phyloP scores from a whole-genome alignment of 2,113 vertebrate species.

The Mormoops blainvillei region DNA sequence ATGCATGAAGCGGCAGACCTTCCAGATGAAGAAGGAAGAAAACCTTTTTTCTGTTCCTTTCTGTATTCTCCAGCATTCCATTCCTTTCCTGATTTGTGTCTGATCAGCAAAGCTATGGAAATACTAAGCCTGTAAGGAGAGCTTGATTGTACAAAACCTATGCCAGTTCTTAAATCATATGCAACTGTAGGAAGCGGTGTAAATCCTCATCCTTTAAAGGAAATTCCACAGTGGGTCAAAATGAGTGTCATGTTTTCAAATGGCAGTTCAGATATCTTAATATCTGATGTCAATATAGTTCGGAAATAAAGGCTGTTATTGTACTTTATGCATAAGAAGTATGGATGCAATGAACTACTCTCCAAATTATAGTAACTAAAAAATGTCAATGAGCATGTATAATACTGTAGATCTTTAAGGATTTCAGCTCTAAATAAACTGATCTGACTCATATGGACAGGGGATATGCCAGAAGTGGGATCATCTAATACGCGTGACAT shows the following conservation, averaged over 20 bases:
- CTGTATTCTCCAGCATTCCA: not conserved
- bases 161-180: conserved; percentile 43
- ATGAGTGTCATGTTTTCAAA: conserved; percentile 22
- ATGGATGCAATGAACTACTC: conserved; percentile 29
- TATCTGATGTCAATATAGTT: conserved; percentile 22
- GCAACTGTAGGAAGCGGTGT: not conserved
- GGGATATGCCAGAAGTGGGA: conserved; percentile 56
- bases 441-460: conserved; percentile 56
- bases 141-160: not conserved
- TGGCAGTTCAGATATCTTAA: conserved; percentile 18
- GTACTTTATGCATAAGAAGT: not conserved
- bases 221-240: conserved; percentile 18
- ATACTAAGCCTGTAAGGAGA: conserved; percentile 26
- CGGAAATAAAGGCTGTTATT: conserved; percentile 14
- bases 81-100: conserved; percentile 47
- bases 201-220: conserved; percentile 39
- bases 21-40: conserved; percentile 22
- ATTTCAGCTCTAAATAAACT: conserved; percentile 60
- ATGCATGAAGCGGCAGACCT: not conserved
- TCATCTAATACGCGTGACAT: conserved; percentile 42
- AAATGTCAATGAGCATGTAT: conserved; percentile 47
- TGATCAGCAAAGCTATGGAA: conserved; percentile 30
- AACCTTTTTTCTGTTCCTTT: conserved; percentile 24
- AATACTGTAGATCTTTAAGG: conserved; percentile 45
- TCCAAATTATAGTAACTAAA: conserved; percentile 49